phyloP scores from a whole-genome alignment of 2,888 invertebrate genomes.

The Caenorhabditis sp. region DNA sequence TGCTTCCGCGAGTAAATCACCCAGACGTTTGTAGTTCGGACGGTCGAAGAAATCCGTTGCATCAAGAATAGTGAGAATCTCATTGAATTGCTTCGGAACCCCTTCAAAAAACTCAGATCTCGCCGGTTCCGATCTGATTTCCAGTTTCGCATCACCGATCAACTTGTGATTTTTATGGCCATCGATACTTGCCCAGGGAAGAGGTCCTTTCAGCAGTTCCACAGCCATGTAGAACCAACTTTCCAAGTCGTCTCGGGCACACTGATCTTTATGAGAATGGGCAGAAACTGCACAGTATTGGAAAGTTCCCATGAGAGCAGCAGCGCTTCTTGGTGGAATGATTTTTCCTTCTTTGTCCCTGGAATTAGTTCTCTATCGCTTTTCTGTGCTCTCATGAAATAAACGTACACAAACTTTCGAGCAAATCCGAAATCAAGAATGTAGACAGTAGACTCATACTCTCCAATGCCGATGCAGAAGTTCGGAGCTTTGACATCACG shows the following conservation, averaged over 20 bases:
- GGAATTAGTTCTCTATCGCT: background rate
- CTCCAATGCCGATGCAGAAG: slow-evolving; percentile 77
- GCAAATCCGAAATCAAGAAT: slow-evolving; percentile 82
- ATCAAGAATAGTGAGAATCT: slow-evolving; percentile 75
- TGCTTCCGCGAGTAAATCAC: slow-evolving; percentile 65
- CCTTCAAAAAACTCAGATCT: slow-evolving; percentile 69
- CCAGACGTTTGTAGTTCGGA: slow-evolving; percentile 72
- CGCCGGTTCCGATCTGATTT: slow-evolving; percentile 55
- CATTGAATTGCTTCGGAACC: slow-evolving; percentile 74
- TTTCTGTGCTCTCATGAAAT: background rate
- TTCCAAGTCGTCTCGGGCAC: slow-evolving; percentile 78
- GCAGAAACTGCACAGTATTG: slow-evolving; percentile 75
- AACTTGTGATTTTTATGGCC: slow-evolving; percentile 72
- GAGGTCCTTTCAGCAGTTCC: slow-evolving; percentile 75
- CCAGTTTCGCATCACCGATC: slow-evolving; percentile 66
- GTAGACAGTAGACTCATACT: slow-evolving; percentile 70
- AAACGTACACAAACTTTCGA: slow-evolving; percentile 69
- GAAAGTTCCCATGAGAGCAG: slow-evolving; percentile 79
- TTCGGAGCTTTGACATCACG: slow-evolving; percentile 80
- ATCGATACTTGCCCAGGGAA: slow-evolving; percentile 75
- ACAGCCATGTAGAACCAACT: slow-evolving; percentile 80
- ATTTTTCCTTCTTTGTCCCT: slow-evolving; percentile 76
- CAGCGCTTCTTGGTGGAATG: slow-evolving; percentile 75
- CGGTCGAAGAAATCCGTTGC: slow-evolving; percentile 70
- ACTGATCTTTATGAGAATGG: slow-evolving; percentile 77